These are phyloP conservation scores for Epistrophe eligans DNA, from an alignment of 2,888 invertebrate species.

Conservation along the genomic window DNA sequence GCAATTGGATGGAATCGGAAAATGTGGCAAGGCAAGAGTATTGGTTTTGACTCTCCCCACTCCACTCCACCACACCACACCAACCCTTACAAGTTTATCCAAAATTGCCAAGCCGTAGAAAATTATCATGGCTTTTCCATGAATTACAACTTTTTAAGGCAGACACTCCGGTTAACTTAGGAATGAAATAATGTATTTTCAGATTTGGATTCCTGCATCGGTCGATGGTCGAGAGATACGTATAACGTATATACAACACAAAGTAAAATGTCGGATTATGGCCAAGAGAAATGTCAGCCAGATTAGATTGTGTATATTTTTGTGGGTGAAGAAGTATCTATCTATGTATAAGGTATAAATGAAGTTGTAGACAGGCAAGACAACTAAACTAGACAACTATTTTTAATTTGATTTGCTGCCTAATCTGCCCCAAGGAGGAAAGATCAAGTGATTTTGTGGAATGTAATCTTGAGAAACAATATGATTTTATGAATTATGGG, in stretches of 20 bases:
- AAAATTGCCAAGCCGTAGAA: slow-evolving; percentile 50
- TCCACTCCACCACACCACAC: not conserved
- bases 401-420: slow-evolving; percentile 57
- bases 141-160: slow-evolving; percentile 61
- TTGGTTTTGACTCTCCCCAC: slow-evolving; percentile 1
- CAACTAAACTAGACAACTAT: slow-evolving; percentile 20
- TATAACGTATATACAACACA: not conserved
- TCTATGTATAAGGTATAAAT: slow-evolving; percentile 25
- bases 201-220: slow-evolving; percentile 32
- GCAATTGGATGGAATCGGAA: slow-evolving; percentile 42
- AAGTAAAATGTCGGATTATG: slow-evolving; percentile 49
- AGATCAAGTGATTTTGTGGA: slow-evolving; percentile 37
- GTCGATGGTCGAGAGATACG: slow-evolving; percentile 28
- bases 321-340: slow-evolving; percentile 29
- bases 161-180: slow-evolving; percentile 45
- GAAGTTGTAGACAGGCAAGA: slow-evolving; percentile 57
- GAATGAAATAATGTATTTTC: slow-evolving; percentile 66
- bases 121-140: slow-evolving; percentile 68
- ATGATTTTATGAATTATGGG: not conserved
- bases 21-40: slow-evolving; percentile 17
- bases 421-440: slow-evolving; percentile 12
- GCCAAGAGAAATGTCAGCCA: slow-evolving; percentile 54
- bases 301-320: slow-evolving; percentile 47
- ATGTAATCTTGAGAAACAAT: slow-evolving; percentile 25
- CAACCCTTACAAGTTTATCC: slow-evolving; percentile 42